phyloP scores from a whole-genome alignment of 2,888 invertebrate species.

The Epicampocera succincta region DNA sequence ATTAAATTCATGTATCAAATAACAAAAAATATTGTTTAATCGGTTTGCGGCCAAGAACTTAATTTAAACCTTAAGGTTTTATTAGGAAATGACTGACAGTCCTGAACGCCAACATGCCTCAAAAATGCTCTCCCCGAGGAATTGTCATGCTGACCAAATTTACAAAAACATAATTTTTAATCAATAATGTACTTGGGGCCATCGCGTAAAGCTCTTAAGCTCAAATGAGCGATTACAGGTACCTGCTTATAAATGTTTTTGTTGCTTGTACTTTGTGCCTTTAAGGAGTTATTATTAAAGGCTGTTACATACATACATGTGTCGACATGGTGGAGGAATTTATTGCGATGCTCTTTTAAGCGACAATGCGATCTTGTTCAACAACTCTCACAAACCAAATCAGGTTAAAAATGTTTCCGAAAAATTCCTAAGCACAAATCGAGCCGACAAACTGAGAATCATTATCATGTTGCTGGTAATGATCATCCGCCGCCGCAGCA shows the following conservation, averaged over 20 bases:
- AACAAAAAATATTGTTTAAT: constrained; percentile 15
- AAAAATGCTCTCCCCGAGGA: constrained; percentile 35
- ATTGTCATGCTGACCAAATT: constrained; percentile 19
- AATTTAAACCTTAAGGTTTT: neutral
- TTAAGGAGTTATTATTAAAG: constrained; percentile 47
- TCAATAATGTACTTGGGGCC: constrained; percentile 18
- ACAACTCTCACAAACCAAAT: constrained; percentile 68
- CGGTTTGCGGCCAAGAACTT: constrained; percentile 11
- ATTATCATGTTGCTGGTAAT: constrained; percentile 13
- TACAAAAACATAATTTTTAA: constrained; percentile 38
- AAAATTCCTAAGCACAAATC: constrained; percentile 56
- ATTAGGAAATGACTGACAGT: constrained; percentile 1
- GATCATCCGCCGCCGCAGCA: neutral
- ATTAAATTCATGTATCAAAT: neutral
- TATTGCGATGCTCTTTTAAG: constrained; percentile 50
- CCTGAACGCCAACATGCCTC: neutral
- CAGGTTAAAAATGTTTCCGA: constrained; percentile 69
- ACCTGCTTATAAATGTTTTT: neutral
- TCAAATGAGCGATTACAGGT: constrained; percentile 42
- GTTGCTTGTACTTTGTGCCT: constrained; percentile 1
- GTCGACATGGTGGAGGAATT: constrained; percentile 44
- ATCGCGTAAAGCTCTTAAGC: constrained; percentile 10
- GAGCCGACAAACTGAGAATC: constrained; percentile 25
- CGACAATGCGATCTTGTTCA: constrained; percentile 43
- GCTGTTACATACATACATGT: too few species aligned